Evolutionary conservation across 2,797 vertebrate genomes (phyloP), one percentile per base, ranked within the genome.

Genomic region (Macropodus opercularis): DNA sequence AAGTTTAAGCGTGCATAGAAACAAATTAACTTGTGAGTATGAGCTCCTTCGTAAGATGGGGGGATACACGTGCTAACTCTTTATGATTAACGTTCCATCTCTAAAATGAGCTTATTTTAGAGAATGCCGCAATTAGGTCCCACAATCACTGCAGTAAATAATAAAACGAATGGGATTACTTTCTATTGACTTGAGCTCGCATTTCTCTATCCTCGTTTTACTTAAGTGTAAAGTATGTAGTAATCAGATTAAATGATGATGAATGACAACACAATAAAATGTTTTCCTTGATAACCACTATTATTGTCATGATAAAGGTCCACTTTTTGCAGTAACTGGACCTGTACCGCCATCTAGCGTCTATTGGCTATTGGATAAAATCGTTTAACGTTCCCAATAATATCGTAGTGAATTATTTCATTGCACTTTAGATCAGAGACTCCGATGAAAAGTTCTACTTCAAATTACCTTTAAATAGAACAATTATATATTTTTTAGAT

Each of bases 331-430:
- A 15, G 14, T 6, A 2, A 41, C 43, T 68, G 22, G 23, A 53
- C 12, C 55, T 34, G 50, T 24, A 51, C 75, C 74, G 58, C 74
- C 85, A 87, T 81, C 89, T 81, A 69, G 67, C 6, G 79, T 64
- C 0, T 1, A 6, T 10, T 5, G 8, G 57, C 13, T 1, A 7
- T 21, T 60, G 22, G 21, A 44, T n/a, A n/a, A n/a, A n/a, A n/a
- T n/a, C n/a, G n/a, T n/a, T 48, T 42, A 24, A 23, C 31, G 13
- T 21, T 22, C 3, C n/a, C n/a, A n/a, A 31, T 5, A 11, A 40
- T 13, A 23, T 29, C 13, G 34, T 3, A 58, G 3, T 0, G 8
- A 46, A 52, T 59, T 22, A 1, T 17, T 65, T 46, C 1, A 9
- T 21, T 21, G 2, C 15, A 19, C 19, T 1, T 23, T 1, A 36